phyloP scores from a whole-genome alignment of 2,888 invertebrate species.

The Yponomeuta malinellus region DNA sequence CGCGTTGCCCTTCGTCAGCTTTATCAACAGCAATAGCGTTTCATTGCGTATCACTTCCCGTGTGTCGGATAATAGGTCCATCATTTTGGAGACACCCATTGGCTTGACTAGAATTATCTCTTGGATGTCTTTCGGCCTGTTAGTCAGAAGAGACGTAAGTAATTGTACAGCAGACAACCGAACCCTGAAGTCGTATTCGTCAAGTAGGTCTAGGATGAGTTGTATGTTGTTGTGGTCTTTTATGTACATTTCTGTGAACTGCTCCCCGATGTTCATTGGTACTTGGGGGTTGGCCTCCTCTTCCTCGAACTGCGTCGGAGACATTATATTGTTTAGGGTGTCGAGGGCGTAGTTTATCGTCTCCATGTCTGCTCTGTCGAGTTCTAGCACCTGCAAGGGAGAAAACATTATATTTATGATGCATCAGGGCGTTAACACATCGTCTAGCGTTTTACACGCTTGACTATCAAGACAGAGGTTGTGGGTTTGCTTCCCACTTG shows the following conservation, averaged over 20 bases:
- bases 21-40: slow-evolving; percentile 91
- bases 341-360: slow-evolving; percentile 94
- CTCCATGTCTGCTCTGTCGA: slow-evolving; percentile 93
- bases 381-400: slow-evolving; percentile 83
- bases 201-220: slow-evolving; percentile 87
- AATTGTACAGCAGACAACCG: slow-evolving; percentile 93
- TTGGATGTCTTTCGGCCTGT: slow-evolving; percentile 90
- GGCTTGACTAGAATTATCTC: slow-evolving; percentile 92
- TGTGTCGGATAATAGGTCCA: slow-evolving; percentile 95
- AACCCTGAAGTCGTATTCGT: slow-evolving; percentile 97
- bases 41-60: slow-evolving; percentile 97
- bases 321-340: slow-evolving; percentile 93
- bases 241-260: slow-evolving; percentile 98
- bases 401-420: background rate
- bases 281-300: slow-evolving; percentile 81
- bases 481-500: too few species aligned
- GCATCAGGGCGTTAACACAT: too few species aligned
- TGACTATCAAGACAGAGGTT: too few species aligned
- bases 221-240: slow-evolving; percentile 91
- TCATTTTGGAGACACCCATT: slow-evolving; percentile 98
- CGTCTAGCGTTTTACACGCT: too few species aligned
- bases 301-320: slow-evolving; percentile 86
- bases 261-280: slow-evolving; percentile 87
- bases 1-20: slow-evolving; percentile 93
- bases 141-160: slow-evolving; percentile 89